A percentile compares a stretch with the other conserved stretches of the same genome.
Evolutionary conservation across 1,140 invertebrate genomes (phyloP).

Genomic region (Papilio polyxenes): DNA sequence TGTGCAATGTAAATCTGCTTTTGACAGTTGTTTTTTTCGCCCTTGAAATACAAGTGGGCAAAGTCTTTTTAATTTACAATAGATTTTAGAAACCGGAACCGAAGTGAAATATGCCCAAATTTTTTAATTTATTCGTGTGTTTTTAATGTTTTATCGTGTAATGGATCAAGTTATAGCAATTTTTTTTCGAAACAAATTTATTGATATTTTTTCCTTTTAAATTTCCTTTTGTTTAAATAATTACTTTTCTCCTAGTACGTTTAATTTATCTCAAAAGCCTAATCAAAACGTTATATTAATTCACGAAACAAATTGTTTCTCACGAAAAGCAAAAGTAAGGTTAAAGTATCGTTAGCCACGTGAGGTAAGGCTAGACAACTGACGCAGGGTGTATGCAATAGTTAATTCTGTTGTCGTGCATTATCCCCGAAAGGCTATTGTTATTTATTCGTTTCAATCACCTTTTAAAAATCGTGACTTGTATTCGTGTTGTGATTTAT

Average conservation of each 20-base stretch:
- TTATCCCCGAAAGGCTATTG: conserved; percentile 8
- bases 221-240: no score
- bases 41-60: neutral
- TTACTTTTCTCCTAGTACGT: no score
- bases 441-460: conserved; percentile 3
- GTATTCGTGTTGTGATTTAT: conserved; percentile 16
- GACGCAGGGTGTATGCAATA: conserved; percentile 13
- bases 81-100: no score
- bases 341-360: conserved; percentile 23
- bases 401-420: conserved; percentile 11
- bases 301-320: conserved; percentile 9
- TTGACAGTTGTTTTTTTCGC: conserved; percentile 10
- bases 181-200: no score
- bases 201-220: no score
- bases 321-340: conserved; percentile 33
- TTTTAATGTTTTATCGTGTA: no score
- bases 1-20: neutral
- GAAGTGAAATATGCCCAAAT: no score
- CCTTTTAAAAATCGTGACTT: conserved; percentile 5
- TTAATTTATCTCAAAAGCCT: neutral
- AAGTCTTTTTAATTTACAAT: no score
- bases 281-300: neutral
- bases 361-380: conserved; percentile 4
- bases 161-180: no score
- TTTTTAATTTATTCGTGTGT: no score